Evolutionary conservation across 2,113 vertebrate genomes (phyloP).

Genomic region (Elachura formosa): DNA sequence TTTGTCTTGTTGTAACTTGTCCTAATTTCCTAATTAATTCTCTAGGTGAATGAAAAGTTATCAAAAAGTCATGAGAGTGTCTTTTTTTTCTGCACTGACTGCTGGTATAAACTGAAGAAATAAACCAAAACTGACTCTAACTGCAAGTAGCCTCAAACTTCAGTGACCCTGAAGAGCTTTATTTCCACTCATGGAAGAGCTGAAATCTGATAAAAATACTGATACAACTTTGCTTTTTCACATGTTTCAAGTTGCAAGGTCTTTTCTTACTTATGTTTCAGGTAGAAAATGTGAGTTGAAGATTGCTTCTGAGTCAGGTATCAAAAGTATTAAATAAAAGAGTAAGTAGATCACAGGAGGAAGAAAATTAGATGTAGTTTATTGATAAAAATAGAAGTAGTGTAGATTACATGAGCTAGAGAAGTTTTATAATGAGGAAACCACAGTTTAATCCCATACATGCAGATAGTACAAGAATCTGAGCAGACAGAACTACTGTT

Average conservation of each 20-base stretch:
- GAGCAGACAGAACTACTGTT: not conserved
- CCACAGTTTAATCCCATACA: rapidly evolving
- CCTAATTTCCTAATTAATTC: not conserved
- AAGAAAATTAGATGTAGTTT: not conserved
- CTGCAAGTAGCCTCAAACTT: not conserved
- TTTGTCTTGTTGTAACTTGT: not conserved
- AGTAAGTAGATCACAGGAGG: not conserved
- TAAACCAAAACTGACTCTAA: not conserved
- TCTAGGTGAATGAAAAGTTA: not conserved
- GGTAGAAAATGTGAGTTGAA: not conserved
- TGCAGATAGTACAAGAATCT: not conserved
- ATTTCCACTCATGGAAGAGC: not conserved
- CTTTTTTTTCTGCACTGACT: not conserved
- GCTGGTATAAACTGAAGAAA: not conserved
- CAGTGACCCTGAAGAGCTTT: not conserved
- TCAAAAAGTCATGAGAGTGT: not conserved
- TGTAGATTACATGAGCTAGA: not conserved
- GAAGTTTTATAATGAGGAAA: not conserved
- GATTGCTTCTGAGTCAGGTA: not conserved
- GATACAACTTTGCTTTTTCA: not conserved
- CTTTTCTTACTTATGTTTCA: not conserved
- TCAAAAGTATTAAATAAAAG: not conserved
- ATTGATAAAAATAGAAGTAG: not conserved
- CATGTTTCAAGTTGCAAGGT: not conserved
- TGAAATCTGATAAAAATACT: not conserved